Conservation (phyloP, 2,113 vertebrate genomes). For the Periophthalmodon schlosseri region DNA sequence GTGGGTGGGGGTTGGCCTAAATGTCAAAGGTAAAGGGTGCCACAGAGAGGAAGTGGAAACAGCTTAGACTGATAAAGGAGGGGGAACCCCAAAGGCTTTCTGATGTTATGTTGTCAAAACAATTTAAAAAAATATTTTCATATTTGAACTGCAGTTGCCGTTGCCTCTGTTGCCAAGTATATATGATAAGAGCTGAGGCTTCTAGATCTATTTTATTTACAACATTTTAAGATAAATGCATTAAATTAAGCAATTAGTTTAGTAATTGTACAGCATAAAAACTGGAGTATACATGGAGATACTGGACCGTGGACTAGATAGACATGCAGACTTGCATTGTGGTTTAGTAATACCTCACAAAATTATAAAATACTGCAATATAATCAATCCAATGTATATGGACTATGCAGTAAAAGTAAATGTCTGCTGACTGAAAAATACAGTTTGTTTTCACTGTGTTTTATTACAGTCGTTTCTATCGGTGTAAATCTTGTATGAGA, state of each 20-base stretch:
- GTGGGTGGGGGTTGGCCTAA: conserved; percentile 67
- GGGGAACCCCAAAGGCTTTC: conserved; percentile 51
- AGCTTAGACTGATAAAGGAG: conserved; percentile 55
- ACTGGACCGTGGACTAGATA: too few relatives aligned
- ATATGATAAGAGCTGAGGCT: too few relatives aligned
- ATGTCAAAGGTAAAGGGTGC: conserved; percentile 75
- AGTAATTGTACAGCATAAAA: too few relatives aligned
- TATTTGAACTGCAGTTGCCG: neutral
- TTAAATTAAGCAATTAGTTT: too few relatives aligned
- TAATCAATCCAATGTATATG: neutral
- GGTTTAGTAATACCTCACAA: too few relatives aligned
- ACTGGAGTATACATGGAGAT: too few relatives aligned
- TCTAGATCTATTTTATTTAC: neutral
- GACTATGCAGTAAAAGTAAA: neutral
- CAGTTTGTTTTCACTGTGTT: neutral
- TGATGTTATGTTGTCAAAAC: conserved; percentile 6
- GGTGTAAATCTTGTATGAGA: neutral
- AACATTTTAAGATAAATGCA: neutral
- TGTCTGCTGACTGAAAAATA: neutral
- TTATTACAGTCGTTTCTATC: neutral
- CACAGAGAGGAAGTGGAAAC: conserved; percentile 57
- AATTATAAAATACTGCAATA: too few relatives aligned
- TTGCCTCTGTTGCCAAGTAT: neutral
- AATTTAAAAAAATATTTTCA: neutral
- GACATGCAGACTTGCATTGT: too few relatives aligned